These are phyloP conservation scores for Pollachius pollachius DNA, from an alignment of 2,113 vertebrate genomes.

Conservation along the genomic window DNA sequence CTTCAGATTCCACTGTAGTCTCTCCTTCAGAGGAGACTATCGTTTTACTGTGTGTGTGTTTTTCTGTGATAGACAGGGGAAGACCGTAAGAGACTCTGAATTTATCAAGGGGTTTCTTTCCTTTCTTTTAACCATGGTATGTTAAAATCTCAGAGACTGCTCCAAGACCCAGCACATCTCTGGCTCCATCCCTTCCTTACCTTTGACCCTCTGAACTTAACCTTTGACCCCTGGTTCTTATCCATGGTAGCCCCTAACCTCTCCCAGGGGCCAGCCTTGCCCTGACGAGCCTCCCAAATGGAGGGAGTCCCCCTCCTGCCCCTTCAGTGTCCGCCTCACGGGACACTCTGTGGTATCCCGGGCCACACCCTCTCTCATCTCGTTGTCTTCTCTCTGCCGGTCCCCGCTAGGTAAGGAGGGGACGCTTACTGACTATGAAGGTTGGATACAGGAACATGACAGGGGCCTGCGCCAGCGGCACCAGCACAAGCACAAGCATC, in stretches of 20 bases:
- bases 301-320: slow-evolving; percentile 49
- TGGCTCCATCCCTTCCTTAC: slow-evolving; percentile 26
- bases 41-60: no score
- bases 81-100: no score
- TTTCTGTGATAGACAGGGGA: no score
- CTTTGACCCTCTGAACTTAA: no score
- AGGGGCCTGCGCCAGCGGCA: slow-evolving; percentile 61
- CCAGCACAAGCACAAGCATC: slow-evolving; percentile 55
- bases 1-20: slow-evolving; percentile 74
- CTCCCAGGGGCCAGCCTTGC: neutral
- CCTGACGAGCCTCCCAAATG: slow-evolving; percentile 21
- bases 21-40: no score
- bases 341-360: slow-evolving; percentile 39
- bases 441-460: slow-evolving; percentile 67
- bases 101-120: neutral
- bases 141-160: slow-evolving; percentile 30
- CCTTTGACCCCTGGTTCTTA: slow-evolving; percentile 6
- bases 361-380: slow-evolving; percentile 38
- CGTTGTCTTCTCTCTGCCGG: slow-evolving; percentile 20
- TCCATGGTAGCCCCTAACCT: neutral
- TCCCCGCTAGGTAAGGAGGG: slow-evolving; percentile 53
- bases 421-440: slow-evolving; percentile 66
- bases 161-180: slow-evolving; percentile 32
- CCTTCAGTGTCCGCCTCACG: slow-evolving; percentile 38
- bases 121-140: neutral